phyloP scores from a whole-genome alignment of 2,797 vertebrate genomes.

The Ctenochaetus hawaiiensis region DNA sequence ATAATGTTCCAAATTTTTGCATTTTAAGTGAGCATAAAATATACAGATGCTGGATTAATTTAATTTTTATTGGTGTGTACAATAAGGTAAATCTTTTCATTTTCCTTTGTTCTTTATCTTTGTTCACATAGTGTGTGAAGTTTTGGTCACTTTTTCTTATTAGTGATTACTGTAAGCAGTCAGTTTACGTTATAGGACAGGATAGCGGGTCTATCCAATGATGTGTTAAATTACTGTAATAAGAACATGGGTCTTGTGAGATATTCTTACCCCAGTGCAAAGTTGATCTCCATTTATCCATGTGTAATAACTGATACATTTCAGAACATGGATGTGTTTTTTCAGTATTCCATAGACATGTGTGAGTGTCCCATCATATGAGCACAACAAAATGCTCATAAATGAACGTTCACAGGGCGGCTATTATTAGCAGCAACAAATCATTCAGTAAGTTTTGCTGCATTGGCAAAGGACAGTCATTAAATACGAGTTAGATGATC shows the following conservation, averaged over 20 bases:
- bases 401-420: conserved; percentile 8
- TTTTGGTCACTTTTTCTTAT: too few species aligned
- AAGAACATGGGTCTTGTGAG: conserved; percentile 10
- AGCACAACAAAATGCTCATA: not conserved
- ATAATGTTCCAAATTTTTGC: conserved; percentile 9
- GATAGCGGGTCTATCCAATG: conserved; percentile 33
- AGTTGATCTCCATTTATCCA: conserved; percentile 5
- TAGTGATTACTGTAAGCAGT: not conserved
- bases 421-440: conserved; percentile 46
- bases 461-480: conserved; percentile 30
- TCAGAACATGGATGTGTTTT: not conserved
- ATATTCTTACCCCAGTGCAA: not conserved
- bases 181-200: conserved; percentile 10
- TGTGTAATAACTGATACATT: not conserved
- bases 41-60: not conserved
- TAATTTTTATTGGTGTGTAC: not conserved
- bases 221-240: conserved; percentile 14
- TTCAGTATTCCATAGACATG: not conserved
- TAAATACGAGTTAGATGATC: conserved; percentile 59
- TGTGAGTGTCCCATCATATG: not conserved
- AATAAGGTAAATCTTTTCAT: not conserved
- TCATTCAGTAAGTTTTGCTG: conserved; percentile 38
- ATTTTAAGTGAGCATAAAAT: not conserved
- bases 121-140: not conserved
- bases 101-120: not conserved